phyloP scores from a whole-genome alignment of 2,888 invertebrate genomes.

The Teinopalpus imperialis region DNA sequence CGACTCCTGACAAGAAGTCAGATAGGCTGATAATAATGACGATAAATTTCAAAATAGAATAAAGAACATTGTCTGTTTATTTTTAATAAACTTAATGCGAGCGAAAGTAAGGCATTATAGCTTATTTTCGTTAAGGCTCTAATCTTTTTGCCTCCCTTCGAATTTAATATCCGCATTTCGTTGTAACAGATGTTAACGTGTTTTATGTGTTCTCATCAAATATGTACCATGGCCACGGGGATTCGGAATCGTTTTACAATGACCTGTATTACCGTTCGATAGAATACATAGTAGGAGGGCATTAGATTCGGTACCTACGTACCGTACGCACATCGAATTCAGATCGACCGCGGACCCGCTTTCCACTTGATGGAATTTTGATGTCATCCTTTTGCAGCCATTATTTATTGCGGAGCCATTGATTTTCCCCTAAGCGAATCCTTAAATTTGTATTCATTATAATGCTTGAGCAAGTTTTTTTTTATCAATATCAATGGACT shows the following conservation, averaged over 20 bases:
- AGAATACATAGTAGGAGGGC: constrained; percentile 20
- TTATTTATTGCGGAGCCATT: constrained; percentile 33
- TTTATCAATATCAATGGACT: no score
- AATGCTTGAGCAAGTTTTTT: not conserved
- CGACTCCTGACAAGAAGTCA: no score
- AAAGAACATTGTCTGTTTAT: no score
- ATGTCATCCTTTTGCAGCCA: constrained; percentile 48
- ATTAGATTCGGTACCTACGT: constrained; percentile 24
- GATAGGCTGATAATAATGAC: no score
- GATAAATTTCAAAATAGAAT: no score
- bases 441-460: constrained; percentile 24
- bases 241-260: constrained; percentile 21
- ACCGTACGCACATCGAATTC: constrained; percentile 63
- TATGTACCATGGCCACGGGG: constrained; percentile 22
- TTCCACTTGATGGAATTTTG: constrained; percentile 63
- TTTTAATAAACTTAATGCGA: constrained; percentile 6
- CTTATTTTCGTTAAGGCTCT: constrained; percentile 12
- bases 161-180: constrained; percentile 25
- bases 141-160: constrained; percentile 13
- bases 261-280: constrained; percentile 27
- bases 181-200: constrained; percentile 26
- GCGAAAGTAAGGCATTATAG: constrained; percentile 1
- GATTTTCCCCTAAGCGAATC: constrained; percentile 28
- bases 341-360: constrained; percentile 52
- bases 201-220: constrained; percentile 26